Evolutionary conservation across 1,140 invertebrate genomes (phyloP).

Genomic region (Papilio glaucus): DNA sequence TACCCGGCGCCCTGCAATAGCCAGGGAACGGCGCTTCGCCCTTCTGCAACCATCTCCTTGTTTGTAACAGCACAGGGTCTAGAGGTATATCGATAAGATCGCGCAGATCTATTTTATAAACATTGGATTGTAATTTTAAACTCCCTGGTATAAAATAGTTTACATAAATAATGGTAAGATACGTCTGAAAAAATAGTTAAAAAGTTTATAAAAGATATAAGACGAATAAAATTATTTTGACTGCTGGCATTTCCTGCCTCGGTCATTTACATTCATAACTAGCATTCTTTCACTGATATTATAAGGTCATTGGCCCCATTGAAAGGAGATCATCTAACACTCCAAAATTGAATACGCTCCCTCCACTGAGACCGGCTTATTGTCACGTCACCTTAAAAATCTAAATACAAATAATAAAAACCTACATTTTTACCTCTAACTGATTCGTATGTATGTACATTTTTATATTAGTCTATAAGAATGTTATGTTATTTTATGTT

Average conservation of each 20-base stretch:
- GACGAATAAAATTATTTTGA: too few species aligned
- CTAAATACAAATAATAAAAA: conserved; percentile 40
- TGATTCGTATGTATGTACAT: conserved; percentile 9
- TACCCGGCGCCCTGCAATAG: conserved; percentile 70
- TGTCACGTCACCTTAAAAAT: conserved; percentile 11
- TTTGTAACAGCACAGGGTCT: conserved; percentile 37
- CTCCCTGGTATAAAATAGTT: conserved; percentile 61
- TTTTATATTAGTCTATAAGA: background rate
- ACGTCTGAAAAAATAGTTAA: conserved; percentile 37
- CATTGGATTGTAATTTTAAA: conserved; percentile 45
- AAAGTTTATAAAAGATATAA: too few species aligned
- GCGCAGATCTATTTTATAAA: conserved; percentile 44
- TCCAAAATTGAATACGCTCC: too few species aligned
- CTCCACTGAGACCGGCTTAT: too few species aligned
- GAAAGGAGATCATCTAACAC: too few species aligned
- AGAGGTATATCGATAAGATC: conserved; percentile 39
- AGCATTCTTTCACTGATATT: too few species aligned
- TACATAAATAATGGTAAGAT: conserved; percentile 55
- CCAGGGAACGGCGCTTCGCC: conserved; percentile 70
- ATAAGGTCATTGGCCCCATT: too few species aligned
- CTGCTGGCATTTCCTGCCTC: too few species aligned
- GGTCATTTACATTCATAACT: too few species aligned
- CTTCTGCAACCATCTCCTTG: conserved; percentile 63
- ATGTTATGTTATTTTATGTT: conserved; percentile 25
- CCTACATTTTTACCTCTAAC: background rate